Conservation (phyloP, 2,888 invertebrate genomes). For the Agrotis ipsilon region DNA sequence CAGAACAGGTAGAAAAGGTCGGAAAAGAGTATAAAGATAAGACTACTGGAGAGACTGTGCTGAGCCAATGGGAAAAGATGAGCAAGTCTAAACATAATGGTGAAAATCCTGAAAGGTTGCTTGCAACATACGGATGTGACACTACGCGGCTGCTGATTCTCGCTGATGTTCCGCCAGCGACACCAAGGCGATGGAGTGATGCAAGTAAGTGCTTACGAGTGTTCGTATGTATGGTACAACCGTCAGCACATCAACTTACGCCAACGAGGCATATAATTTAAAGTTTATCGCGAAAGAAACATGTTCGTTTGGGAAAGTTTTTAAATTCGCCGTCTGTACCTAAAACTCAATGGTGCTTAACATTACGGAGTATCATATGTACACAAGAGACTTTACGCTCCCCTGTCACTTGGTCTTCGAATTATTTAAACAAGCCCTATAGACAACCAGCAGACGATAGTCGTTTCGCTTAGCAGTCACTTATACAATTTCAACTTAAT, state of each 20-base stretch:
- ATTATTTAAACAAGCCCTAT: too few species aligned
- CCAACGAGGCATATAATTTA: too few species aligned
- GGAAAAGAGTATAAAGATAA: constrained; percentile 92
- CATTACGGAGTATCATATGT: neutral
- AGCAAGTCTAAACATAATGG: constrained; percentile 99
- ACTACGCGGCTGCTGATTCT: constrained; percentile 97
- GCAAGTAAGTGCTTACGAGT: constrained; percentile 92
- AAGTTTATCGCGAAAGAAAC: too few species aligned
- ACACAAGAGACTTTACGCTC: neutral
- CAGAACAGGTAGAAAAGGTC: constrained; percentile 92
- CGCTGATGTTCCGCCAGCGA: constrained; percentile 97
- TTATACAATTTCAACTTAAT: too few species aligned
- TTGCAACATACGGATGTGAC: constrained; percentile 96
- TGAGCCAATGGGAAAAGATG: constrained; percentile 98
- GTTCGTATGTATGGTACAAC: neutral
- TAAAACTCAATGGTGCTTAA: neutral
- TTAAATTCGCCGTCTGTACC: neutral
- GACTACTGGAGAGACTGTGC: constrained; percentile 92
- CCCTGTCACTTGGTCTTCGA: neutral
- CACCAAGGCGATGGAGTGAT: constrained; percentile 97
- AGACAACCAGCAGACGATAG: too few species aligned
- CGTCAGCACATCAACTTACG: too few species aligned
- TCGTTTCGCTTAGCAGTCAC: too few species aligned
- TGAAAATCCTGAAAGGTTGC: constrained; percentile 96
- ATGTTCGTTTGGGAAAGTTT: too few species aligned